These are phyloP conservation scores for Triplophysa dalaica DNA, from an alignment of 2,113 vertebrate species.

Conservation along the genomic window DNA sequence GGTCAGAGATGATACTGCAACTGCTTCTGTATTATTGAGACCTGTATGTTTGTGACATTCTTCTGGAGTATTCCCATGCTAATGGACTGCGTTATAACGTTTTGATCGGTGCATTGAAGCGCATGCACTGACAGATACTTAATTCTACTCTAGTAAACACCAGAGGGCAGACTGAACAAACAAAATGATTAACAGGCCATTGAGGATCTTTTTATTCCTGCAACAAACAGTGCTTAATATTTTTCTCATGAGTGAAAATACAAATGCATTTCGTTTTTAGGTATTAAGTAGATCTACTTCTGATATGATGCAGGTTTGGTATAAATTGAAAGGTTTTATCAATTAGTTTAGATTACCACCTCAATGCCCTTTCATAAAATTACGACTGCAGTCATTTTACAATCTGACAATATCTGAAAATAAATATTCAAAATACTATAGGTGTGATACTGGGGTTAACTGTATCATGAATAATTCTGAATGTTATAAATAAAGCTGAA, in stretches of 20 bases:
- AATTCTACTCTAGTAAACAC: background rate
- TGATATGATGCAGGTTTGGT: background rate
- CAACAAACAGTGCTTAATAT: background rate
- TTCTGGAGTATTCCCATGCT: background rate
- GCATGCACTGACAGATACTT: background rate
- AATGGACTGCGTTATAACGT: background rate
- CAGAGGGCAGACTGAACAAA: conserved; percentile 42
- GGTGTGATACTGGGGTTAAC: no score
- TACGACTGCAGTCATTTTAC: background rate
- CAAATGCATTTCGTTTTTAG: background rate
- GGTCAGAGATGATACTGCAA: background rate
- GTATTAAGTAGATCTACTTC: background rate
- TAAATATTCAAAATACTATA: background rate
- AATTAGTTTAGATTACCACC: no score
- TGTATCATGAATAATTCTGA: no score
- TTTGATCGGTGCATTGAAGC: background rate
- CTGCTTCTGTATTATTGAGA: background rate
- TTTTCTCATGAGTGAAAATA: background rate
- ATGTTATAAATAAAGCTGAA: conserved; percentile 3
- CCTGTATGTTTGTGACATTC: background rate
- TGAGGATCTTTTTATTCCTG: background rate
- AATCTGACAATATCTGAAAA: background rate
- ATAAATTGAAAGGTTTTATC: background rate
- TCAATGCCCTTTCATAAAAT: background rate
- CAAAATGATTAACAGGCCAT: background rate